Percentiles rank a stretch among this genome's conserved stretches.
Conservation (phyloP, 2,797 vertebrate species). For the Apodemus agrarius region DNA sequence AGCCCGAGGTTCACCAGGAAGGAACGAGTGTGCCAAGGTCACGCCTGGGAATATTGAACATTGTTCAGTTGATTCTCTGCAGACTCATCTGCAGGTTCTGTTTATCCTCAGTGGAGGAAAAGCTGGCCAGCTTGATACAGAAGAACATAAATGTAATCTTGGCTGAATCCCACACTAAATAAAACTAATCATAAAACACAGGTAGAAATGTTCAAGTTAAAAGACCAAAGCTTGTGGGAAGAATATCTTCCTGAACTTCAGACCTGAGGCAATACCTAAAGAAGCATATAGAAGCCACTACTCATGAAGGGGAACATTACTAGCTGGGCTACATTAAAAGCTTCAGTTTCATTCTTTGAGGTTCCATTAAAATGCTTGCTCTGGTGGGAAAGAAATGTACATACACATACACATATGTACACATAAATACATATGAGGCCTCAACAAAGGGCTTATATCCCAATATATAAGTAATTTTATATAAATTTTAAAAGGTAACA, state of each 20-base stretch:
- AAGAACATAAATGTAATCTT: slow-evolving; percentile 22
- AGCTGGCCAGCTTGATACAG: background rate
- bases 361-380: background rate
- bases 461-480: background rate
- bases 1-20: background rate
- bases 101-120: background rate
- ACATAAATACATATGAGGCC: background rate
- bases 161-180: background rate
- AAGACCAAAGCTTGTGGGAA: background rate
- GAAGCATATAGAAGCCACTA: background rate
- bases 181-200: background rate
- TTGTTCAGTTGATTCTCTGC: background rate
- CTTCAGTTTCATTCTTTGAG: background rate
- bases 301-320: background rate
- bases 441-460: background rate
- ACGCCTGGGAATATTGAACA: background rate
- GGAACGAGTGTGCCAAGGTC: background rate
- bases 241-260: slow-evolving; percentile 1
- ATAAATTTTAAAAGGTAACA: background rate
- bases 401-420: background rate
- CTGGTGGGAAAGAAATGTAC: background rate
- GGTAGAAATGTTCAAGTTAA: background rate
- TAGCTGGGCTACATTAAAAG: background rate
- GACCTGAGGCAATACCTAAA: background rate
- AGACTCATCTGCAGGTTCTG: background rate